phyloP scores from a whole-genome alignment of 2,797 vertebrate genomes.

The Monodelphis domestica region DNA sequence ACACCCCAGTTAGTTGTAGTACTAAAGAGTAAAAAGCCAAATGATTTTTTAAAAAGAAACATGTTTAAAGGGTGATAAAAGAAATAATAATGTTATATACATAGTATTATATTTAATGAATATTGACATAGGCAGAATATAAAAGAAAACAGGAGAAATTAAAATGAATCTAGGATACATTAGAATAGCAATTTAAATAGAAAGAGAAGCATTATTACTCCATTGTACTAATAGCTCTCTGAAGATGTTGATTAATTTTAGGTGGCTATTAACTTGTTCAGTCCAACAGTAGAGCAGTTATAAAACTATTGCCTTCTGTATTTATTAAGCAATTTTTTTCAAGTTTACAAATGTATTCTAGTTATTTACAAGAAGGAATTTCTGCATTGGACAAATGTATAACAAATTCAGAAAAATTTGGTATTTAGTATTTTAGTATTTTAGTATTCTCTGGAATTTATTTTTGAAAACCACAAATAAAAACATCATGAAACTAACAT shows the following conservation, averaged over 20 bases:
- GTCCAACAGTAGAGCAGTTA: not conserved
- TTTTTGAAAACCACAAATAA: conserved; percentile 28
- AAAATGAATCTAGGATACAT: conserved; percentile 61
- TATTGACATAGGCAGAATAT: conserved; percentile 43
- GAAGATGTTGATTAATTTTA: not conserved
- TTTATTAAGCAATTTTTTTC: not conserved
- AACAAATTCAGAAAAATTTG: not conserved
- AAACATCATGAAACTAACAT: not conserved
- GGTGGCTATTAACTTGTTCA: not conserved
- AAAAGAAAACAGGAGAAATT: conserved; percentile 50
- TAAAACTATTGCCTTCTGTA: conserved; percentile 9
- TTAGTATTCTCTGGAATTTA: not conserved
- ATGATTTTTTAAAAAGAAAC: not conserved
- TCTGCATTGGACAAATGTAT: not conserved
- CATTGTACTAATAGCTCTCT: not conserved
- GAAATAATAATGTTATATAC: conserved; percentile 70
- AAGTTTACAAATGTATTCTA: not conserved
- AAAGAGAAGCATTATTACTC: conserved; percentile 47
- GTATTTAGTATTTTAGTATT: too few relatives aligned
- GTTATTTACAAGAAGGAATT: conserved; percentile 3
- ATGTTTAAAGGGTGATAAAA: conserved; percentile 67
- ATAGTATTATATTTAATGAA: conserved; percentile 53
- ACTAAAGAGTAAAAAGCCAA: conserved; percentile 11
- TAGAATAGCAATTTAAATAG: conserved; percentile 33
- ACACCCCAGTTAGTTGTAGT: too few relatives aligned